Evolutionary conservation across 53 echinoderm and acorn worm species (phyloP).

Genomic region (Holothuria leucospilota): DNA sequence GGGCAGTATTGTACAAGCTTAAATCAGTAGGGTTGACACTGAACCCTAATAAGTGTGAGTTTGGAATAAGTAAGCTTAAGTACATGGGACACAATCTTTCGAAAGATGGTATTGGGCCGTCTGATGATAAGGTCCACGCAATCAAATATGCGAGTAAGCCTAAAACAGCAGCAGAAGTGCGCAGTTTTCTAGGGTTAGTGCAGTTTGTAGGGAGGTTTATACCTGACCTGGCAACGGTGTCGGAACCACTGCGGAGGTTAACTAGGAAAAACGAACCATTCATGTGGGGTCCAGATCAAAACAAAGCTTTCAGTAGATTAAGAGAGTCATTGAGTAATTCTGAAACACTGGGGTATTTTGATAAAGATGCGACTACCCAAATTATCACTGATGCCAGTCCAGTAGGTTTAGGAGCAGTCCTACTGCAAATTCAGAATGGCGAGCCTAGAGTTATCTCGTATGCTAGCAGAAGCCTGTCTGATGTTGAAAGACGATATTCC

Average conservation of each 20-base stretch:
- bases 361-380: slow-evolving; percentile 29
- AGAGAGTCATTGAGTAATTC: slow-evolving; percentile 36
- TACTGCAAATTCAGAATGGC: slow-evolving; percentile 55
- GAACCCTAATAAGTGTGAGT: slow-evolving; percentile 60
- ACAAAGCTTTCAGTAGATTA: slow-evolving; percentile 53
- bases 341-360: slow-evolving; percentile 61
- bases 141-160: slow-evolving; percentile 58
- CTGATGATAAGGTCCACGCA: slow-evolving; percentile 50
- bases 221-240: slow-evolving; percentile 55
- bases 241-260: slow-evolving; percentile 61
- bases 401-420: no score
- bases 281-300: slow-evolving; percentile 56
- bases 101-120: slow-evolving; percentile 58
- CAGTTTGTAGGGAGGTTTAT: slow-evolving; percentile 36
- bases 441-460: slow-evolving; percentile 47
- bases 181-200: slow-evolving; percentile 71
- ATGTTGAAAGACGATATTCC: slow-evolving; percentile 1
- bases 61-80: slow-evolving; percentile 58
- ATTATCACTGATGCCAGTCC: no score
- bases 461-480: slow-evolving; percentile 31
- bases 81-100: slow-evolving; percentile 78
- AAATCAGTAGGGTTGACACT: slow-evolving; percentile 56
- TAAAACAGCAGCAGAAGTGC: slow-evolving; percentile 57
- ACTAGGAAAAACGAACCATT: slow-evolving; percentile 47
- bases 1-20: slow-evolving; percentile 25